Base-by-base conservation (phyloP, 2,797 vertebrate species). In the Anomalospiza imberbis region DNA sequence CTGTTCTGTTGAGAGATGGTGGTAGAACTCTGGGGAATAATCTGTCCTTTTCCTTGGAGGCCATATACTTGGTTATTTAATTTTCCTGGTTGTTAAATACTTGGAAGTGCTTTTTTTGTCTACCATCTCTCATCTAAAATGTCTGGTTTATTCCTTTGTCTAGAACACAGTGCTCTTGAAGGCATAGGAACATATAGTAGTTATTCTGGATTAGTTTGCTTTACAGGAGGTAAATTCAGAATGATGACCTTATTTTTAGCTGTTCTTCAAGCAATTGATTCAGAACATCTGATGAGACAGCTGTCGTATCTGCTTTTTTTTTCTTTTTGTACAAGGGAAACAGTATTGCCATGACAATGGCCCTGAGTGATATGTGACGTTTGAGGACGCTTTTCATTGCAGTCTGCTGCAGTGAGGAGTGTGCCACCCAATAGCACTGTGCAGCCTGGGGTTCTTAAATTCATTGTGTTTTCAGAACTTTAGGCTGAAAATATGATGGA, bases 391-490 rank as follows among this genome's bases (percentile, higher is more conserved):
- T 21, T 40, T 36, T 55, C 12, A 0, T 36, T 34, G 11, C 42
- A 86, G 26, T 34, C 18, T 63, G 25, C 16, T 83, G n/a, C 31
- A 29, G 9, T 1, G 0, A 58, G 57, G 38, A 47, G 8, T 0
- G 0, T 50, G 48, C 11, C 2, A 28, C 21, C 17, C 13, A 24
- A 4, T 0, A 45, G 11, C 34, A 36, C 31, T 61, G 16, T 78
- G 47, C 22, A 72, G 13, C 15, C 20, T 72, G n/a, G 21, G 3
- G 14, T 51, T 88, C 47, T 47, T 48, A 17, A 54, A 1, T 50
- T 74, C n/a, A 16, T 19, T 47, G 12, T 6, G 3, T 55, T 88
- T 90, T 78, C 42, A 77, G 65, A 65, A 19, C 14, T 63, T 61
- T 50, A 61, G 34, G 15, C n/a, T 91, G 77, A 72, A 81, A 81